phyloP scores from a whole-genome alignment of 2,797 vertebrate genomes.

The Sarcoramphus papa region DNA sequence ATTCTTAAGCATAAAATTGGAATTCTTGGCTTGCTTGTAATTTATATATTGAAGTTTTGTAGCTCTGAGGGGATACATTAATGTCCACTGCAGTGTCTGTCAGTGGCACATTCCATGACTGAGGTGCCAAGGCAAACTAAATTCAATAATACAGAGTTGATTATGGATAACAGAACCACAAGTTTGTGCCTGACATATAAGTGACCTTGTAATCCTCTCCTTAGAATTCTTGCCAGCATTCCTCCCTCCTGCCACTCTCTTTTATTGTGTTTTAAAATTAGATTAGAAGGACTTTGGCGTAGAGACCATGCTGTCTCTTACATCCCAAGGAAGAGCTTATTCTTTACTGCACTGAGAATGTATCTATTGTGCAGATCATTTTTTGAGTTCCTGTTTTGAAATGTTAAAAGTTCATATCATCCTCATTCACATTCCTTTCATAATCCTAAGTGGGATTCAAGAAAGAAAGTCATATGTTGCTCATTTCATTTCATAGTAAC shows the following conservation, averaged over 20 bases:
- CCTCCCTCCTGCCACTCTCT: background rate
- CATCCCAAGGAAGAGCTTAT: background rate
- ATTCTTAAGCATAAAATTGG: slow-evolving; percentile 19
- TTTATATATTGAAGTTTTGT: slow-evolving; percentile 3
- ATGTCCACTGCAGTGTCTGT: background rate
- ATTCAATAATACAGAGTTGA: slow-evolving; percentile 34
- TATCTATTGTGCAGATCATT: background rate
- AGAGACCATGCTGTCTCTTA: background rate
- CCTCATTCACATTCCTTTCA: background rate
- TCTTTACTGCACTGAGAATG: background rate
- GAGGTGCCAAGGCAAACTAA: slow-evolving; percentile 1
- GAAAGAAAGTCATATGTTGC: background rate
- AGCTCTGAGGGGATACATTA: background rate
- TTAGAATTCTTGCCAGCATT: slow-evolving; percentile 41
- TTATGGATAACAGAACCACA: slow-evolving; percentile 37
- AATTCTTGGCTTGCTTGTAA: background rate
- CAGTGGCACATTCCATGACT: background rate
- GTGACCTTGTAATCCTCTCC: slow-evolving; percentile 49
- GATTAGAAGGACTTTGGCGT: slow-evolving; percentile 13
- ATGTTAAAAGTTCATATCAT: background rate
- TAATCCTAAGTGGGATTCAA: background rate
- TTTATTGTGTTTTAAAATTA: slow-evolving; percentile 54
- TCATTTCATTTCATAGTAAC: background rate
- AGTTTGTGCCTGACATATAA: slow-evolving; percentile 34
- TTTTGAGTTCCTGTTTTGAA: background rate